These are phyloP conservation scores for Oryzias javanicus DNA, from an alignment of 2,113 vertebrate genomes.

Conservation along the genomic window DNA sequence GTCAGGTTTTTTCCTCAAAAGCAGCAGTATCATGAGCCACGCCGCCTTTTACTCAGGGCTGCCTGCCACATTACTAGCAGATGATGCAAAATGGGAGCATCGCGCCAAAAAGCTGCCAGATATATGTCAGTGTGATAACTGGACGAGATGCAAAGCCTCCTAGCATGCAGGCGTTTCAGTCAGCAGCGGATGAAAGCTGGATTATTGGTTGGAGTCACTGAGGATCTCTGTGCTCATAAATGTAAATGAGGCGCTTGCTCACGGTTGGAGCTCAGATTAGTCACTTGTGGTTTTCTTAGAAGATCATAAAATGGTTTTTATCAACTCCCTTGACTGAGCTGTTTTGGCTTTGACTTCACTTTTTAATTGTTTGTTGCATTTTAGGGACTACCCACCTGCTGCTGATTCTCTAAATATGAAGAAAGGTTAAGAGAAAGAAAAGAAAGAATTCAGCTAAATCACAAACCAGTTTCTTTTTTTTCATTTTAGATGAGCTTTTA, in stretches of 20 bases:
- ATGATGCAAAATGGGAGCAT: conserved; percentile 16
- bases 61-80: conserved; percentile 16
- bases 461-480: too few species aligned
- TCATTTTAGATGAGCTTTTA: too few species aligned
- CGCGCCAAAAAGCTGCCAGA: conserved; percentile 41
- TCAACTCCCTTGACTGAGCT: too few species aligned
- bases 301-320: too few species aligned
- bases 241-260: conserved; percentile 9
- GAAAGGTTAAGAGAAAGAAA: too few species aligned
- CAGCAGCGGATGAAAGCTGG: conserved; percentile 25
- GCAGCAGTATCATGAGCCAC: conserved; percentile 12
- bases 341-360: too few species aligned
- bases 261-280: too few species aligned
- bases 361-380: too few species aligned
- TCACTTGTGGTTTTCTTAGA: too few species aligned
- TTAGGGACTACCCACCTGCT: too few species aligned
- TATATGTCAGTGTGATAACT: conserved; percentile 24
- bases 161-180: conserved; percentile 40
- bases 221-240: conserved; percentile 31
- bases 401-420: too few species aligned
- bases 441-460: too few species aligned
- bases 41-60: conserved; percentile 2
- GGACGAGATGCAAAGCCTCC: conserved; percentile 18
- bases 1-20: conserved; percentile 24
- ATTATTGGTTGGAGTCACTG: conserved; percentile 45